Evolutionary conservation across 2,888 invertebrate species (phyloP), one percentile per base, ranked within the genome.

Genomic region (Drosophila quinaria): DNA sequence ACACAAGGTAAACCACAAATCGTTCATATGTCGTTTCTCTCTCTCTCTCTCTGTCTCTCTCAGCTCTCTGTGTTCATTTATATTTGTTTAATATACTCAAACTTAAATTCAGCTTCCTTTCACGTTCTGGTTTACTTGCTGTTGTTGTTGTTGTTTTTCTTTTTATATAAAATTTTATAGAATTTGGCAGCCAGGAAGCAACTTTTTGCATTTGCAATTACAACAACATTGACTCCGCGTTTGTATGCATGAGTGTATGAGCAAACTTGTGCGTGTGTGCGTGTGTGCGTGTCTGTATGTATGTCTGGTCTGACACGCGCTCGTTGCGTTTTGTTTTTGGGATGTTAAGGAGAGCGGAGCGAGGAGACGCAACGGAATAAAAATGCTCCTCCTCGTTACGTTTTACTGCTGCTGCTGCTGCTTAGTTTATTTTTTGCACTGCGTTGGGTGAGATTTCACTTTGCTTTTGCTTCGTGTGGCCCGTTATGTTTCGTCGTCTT

Each of bases 381-480:
- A 22, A 41, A 29, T 15, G 62, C 58, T 74, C 35, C 74, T 62
- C 41, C 68, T 60, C 55, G 59, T 60, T 37, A 29, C 60, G 52
- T 63, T 39, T 50, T 47, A 10, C 44, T 74, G 59, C 61, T 69
- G 59, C 61, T 69, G 42, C 61, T 52, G 46, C 44, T 63, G 65
- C 72, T 80, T 72, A 59, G 33, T 44, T 65, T 55, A 47, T 70
- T 70, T 70, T 70, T 44, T 64, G 51, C 50, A 63, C 46, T 68
- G 78, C 56, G 25, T 81, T 75, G 69, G 73, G 69, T 83, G 77
- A 89, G 85, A 89, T 85, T 89, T 85, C 87, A 83, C 80, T 84
- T 85, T 72, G 79, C 72, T 69, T 65, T 77, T 78, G 65, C 50
- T 51, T 51, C 39, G 49, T 64, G 59, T 62, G 52, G 25, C 62